Evolutionary conservation across 2,797 vertebrate genomes (phyloP).

Genomic region (Myotis myotis): DNA sequence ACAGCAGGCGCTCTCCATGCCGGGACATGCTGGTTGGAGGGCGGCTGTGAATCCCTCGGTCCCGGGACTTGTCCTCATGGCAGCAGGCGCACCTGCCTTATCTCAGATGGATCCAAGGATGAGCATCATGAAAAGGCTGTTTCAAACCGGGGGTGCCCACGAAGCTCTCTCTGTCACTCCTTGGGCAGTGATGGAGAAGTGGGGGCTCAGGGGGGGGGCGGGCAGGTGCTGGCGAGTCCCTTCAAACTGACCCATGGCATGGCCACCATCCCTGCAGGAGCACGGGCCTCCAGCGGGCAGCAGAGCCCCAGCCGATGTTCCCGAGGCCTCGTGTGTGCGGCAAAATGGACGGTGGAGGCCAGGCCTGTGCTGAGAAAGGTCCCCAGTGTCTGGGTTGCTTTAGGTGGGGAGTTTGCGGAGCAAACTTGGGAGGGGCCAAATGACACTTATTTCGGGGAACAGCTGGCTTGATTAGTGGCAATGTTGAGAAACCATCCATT

Average conservation of each 20-base stretch:
- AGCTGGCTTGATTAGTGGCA: fast-evolving
- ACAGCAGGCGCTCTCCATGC: fast-evolving
- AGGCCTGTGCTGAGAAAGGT: not conserved
- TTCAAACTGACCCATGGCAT: not conserved
- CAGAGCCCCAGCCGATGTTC: too few relatives aligned
- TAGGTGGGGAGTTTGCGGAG: fast-evolving
- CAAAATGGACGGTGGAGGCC: not conserved
- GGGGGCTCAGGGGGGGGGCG: fast-evolving
- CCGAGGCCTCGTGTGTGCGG: not conserved
- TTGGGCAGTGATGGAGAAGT: fast-evolving
- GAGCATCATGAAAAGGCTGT: fast-evolving
- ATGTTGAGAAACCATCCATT: not conserved
- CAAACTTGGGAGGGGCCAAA: not conserved
- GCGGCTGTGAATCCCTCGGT: fast-evolving
- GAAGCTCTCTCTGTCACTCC: not conserved
- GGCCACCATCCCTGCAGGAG: not conserved
- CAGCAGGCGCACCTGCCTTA: too few relatives aligned
- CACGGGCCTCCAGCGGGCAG: not conserved
- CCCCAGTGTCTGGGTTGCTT: not conserved
- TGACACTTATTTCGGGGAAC: not conserved
- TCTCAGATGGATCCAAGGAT: fast-evolving
- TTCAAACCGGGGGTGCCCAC: fast-evolving
- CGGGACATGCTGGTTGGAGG: fast-evolving
- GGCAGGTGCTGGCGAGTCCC: fast-evolving
- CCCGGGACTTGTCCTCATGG: fast-evolving